Evolutionary conservation across 2,797 vertebrate species (phyloP).

Genomic region (Staurois parvus): DNA sequence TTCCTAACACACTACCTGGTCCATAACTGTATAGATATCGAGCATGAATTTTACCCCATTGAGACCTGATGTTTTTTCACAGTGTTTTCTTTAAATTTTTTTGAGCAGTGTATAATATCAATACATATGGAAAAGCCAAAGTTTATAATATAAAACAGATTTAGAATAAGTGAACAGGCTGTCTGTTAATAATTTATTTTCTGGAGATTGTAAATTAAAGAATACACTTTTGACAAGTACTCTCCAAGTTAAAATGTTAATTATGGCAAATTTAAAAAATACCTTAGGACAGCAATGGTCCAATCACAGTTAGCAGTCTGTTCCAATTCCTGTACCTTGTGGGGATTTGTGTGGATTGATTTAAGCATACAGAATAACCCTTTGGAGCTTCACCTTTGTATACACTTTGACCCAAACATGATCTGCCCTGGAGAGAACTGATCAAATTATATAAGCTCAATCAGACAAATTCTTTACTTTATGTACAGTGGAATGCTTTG

Average conservation of each 20-base stretch:
- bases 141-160: background rate
- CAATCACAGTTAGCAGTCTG: conserved; percentile 31
- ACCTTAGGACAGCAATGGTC: conserved; percentile 38
- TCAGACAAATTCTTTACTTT: conserved; percentile 34
- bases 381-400: conserved; percentile 36
- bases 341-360: conserved; percentile 26
- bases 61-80: too few relatives aligned
- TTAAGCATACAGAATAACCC: conserved; percentile 24
- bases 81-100: too few relatives aligned
- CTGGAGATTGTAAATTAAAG: background rate
- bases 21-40: too few relatives aligned
- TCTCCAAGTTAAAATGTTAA: conserved; percentile 4
- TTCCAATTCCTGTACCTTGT: conserved; percentile 26
- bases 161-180: background rate
- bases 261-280: conserved; percentile 15
- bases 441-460: conserved; percentile 44
- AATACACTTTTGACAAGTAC: background rate
- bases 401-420: conserved; percentile 37
- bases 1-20: too few relatives aligned
- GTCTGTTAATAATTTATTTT: background rate
- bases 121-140: background rate
- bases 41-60: too few relatives aligned
- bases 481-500: conserved; percentile 35
- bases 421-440: conserved; percentile 23
- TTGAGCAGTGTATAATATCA: too few relatives aligned